These are phyloP conservation scores for Lamellibrachia columna DNA, from an alignment of 2,888 invertebrate genomes.

Conservation along the genomic window DNA sequence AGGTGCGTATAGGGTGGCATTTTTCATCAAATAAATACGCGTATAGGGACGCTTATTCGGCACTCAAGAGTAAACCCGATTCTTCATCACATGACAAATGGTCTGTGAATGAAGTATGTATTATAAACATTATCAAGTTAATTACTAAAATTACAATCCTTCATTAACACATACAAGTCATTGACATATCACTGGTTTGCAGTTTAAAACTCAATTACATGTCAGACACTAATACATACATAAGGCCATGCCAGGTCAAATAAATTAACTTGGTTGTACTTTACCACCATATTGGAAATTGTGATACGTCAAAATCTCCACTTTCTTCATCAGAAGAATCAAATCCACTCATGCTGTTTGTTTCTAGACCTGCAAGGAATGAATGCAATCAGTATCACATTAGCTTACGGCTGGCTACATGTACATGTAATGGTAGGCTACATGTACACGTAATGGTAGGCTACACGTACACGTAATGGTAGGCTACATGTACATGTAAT, in stretches of 20 bases:
- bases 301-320: conserved; percentile 25
- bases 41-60: too few species aligned
- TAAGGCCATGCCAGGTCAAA: too few species aligned
- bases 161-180: too few species aligned
- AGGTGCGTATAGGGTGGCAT: too few species aligned
- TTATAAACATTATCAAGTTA: not conserved
- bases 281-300: conserved; percentile 28
- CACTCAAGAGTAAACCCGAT: not conserved
- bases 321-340: conserved; percentile 34
- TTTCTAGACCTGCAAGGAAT: not conserved
- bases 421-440: not conserved
- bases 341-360: conserved; percentile 27
- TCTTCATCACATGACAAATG: not conserved
- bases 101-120: not conserved
- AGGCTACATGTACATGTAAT: too few species aligned
- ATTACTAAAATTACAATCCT: not conserved
- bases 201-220: too few species aligned
- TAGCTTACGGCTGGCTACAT: not conserved
- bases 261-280: not conserved
- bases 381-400: not conserved
- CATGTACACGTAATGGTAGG: not conserved
- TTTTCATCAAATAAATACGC: too few species aligned
- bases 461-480: not conserved
- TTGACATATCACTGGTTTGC: too few species aligned
- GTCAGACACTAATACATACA: too few species aligned